phyloP scores from a whole-genome alignment of 2,888 invertebrate species.

The Netelia inedita region DNA sequence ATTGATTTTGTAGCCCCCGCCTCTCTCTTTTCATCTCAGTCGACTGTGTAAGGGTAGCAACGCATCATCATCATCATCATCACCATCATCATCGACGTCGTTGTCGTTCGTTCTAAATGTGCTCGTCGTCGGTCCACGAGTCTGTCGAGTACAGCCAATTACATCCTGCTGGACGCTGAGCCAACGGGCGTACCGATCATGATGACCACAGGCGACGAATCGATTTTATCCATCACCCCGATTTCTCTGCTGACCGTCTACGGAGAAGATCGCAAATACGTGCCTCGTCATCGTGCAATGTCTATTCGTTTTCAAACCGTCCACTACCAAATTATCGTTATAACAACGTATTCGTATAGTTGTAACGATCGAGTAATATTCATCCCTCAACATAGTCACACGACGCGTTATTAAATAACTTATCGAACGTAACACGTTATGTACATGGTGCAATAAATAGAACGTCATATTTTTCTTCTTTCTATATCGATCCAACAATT shows the following conservation, averaged over 20 bases:
- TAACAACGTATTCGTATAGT: constrained; percentile 5
- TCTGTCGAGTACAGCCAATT: constrained; percentile 43
- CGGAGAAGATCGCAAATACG: neutral
- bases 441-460: no score
- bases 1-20: no score
- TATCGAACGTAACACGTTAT: constrained; percentile 10
- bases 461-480: neutral
- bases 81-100: neutral
- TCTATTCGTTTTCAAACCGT: constrained; percentile 12
- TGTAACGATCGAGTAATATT: neutral
- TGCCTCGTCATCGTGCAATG: constrained; percentile 7
- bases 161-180: constrained; percentile 34
- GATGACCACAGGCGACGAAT: constrained; percentile 50
- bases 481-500: neutral
- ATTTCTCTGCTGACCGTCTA: neutral
- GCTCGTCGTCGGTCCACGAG: constrained; percentile 12
- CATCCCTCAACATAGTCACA: neutral
- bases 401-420: constrained; percentile 24
- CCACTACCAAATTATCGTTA: constrained; percentile 35
- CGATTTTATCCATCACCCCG: constrained; percentile 33
- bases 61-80: constrained; percentile 10
- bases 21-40: neutral
- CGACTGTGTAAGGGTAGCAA: constrained; percentile 10
- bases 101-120: constrained; percentile 29
- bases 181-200: constrained; percentile 34